Evolutionary conservation across 1,140 invertebrate genomes (phyloP), one percentile per base, ranked within the genome.

Genomic region (Achatina immaculata): DNA sequence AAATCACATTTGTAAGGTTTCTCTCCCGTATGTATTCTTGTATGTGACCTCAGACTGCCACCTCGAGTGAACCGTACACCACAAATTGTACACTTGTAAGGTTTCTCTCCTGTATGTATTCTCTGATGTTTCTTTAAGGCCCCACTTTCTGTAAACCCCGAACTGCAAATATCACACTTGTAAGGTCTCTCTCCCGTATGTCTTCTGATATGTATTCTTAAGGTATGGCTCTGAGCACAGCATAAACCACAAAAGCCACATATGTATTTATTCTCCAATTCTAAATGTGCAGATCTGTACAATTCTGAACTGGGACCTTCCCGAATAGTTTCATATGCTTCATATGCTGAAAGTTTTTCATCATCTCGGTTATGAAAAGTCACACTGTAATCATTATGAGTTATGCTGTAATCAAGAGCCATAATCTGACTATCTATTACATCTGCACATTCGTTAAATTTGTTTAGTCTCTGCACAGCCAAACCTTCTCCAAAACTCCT

Each of bases 41-140:
- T 95, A 89, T 97, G 96, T 72, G 96, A 91, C 89, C 96, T 96
- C 31, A 97, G 92, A 88, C 96, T 96, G 91, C 96, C 95, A 89
- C 43, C 36, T 4, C 62, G 19, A 19, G 6, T 42, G 40, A 76
- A 36, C 11, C 75, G 24, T 48, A 85, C 14, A 86, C 83, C 81
- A 87, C 89, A 84, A 90, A 91, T 7, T 87, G 85, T 80, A 90
- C 91, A 43, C 82, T 86, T 86, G 28, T 62, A 62, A 62, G 58
- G 58, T 4, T 62, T 62, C 19, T 62, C 58, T 6, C n/a, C 16
- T 62, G 58, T 62, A 31, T 62, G 58, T 62, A 34, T 62, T 62
- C n/a, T 28, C 28, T 31, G 28, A 28, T 62, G 58, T 34, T 62
- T 62, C 58, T 62, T 62, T 31, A 62, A 19, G 0, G n/a, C 31